Evolutionary conservation across 2,888 invertebrate species (phyloP), one percentile per base, ranked within the genome.

Genomic region (Nymphalis polychloros): DNA sequence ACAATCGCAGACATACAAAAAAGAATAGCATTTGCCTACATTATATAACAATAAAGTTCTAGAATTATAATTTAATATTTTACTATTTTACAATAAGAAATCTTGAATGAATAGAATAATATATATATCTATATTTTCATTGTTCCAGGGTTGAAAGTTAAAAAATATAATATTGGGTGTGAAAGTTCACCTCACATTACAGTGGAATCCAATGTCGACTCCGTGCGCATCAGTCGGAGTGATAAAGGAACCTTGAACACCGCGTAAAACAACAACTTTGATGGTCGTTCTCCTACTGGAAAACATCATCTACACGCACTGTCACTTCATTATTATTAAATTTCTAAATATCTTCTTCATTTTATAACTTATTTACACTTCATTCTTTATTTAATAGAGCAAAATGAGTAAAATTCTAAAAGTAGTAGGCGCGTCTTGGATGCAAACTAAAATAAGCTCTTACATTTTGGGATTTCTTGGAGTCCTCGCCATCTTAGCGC

Each of bases 371-470:
- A 73, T 75, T 76, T 77, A 64, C 75, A 49, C 46, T 72, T 41
- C 50, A 65, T 75, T 81, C 71, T 75, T 70, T 73, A 71, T 75
- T 65, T 68, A 67, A 72, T 75, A 72, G 69, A 73, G 70, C 71
- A 85, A 80, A 82, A 92, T 91, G 92, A 88, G 82, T 79, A 94
- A 94, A 84, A 95, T 95, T 93, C 89, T 96, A 85, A 96, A 96
- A 93, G 96, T 96, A 73, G 95, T 96, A 70, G 96, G 96, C 78
- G 96, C 96, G 82, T 96, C 96, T 67, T 95, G 95, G 95, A 93
- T 95, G 78, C 95, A 95, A 85, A 96, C 96, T 72, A 95, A 95
- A 83, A 94, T 96, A 80, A 95, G 95, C 82, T 95, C 95, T 52
- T 95, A 95, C 81, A 94, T 96, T 77, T 92, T 96, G 73, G 93